A percentile compares a stretch with the other conserved stretches of the same genome.
Evolutionary conservation across 2,113 vertebrate species (phyloP).

Genomic region (Ageneiosus marmoratus): DNA sequence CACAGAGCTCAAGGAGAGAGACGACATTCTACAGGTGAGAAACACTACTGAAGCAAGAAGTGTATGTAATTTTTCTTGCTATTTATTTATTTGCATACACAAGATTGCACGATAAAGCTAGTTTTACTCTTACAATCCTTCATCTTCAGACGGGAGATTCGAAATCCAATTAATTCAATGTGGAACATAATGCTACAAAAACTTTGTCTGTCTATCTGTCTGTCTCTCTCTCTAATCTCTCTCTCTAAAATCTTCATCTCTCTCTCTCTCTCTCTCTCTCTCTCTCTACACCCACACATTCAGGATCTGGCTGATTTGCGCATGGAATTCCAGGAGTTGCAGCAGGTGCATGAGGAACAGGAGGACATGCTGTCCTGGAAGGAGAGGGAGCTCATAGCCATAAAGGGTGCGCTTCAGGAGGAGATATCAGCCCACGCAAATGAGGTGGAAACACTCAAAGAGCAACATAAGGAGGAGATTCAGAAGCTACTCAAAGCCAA

Average conservation of each 20-base stretch:
- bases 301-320: conserved; percentile 83
- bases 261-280: background rate
- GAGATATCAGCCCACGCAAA: conserved; percentile 89
- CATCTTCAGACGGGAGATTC: background rate
- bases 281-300: background rate
- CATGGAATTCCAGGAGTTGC: conserved; percentile 79
- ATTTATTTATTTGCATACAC: background rate
- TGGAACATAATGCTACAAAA: background rate
- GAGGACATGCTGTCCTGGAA: conserved; percentile 82
- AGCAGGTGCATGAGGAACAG: conserved; percentile 85
- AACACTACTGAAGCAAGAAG: background rate
- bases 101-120: background rate
- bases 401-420: conserved; percentile 90
- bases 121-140: background rate
- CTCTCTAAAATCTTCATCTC: no score
- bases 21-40: conserved; percentile 76
- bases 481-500: conserved; percentile 74
- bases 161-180: background rate
- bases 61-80: background rate
- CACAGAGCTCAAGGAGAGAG: conserved; percentile 65
- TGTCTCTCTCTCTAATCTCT: no score
- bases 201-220: background rate
- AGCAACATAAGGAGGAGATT: conserved; percentile 80
- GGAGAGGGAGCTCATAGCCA: conserved; percentile 84
- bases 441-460: conserved; percentile 85